phyloP scores from a whole-genome alignment of 2,888 invertebrate species.

The Perithous albicinctus region DNA sequence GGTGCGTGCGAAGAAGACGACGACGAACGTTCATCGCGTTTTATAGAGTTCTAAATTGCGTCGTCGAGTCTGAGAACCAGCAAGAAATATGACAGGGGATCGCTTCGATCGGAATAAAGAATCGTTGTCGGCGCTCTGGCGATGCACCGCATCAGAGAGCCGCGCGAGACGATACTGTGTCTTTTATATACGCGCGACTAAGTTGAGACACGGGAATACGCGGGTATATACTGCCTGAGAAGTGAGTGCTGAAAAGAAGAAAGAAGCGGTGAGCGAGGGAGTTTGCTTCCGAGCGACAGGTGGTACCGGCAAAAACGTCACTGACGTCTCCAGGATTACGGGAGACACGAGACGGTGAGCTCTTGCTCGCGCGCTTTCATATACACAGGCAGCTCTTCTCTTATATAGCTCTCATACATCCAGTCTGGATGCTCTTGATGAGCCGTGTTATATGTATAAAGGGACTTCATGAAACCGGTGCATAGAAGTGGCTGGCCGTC shows the following conservation, averaged over 20 bases:
- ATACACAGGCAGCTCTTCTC: conserved; percentile 18
- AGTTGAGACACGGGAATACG: not conserved
- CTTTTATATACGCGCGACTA: conserved; percentile 4
- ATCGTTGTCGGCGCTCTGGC: conserved; percentile 68
- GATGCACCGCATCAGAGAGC: conserved; percentile 23
- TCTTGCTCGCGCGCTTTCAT: conserved; percentile 66
- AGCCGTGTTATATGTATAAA: conserved; percentile 33
- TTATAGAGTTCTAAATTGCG: conserved; percentile 77
- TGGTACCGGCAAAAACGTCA: conserved; percentile 76
- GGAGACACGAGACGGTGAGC: conserved; percentile 36
- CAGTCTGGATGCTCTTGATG: conserved; percentile 34
- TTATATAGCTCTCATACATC: conserved; percentile 1
- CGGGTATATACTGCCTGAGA: conserved; percentile 14
- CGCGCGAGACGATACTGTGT: conserved; percentile 6
- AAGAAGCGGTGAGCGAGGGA: conserved; percentile 69
- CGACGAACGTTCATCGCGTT: conserved; percentile 49
- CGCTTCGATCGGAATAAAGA: conserved; percentile 78
- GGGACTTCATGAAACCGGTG: conserved; percentile 3
- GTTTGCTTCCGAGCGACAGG: conserved; percentile 75
- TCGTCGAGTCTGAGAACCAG: conserved; percentile 73
- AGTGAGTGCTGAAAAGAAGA: conserved; percentile 55
- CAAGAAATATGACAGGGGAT: conserved; percentile 81
- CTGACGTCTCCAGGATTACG: conserved; percentile 76
- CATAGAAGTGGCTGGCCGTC: conserved; percentile 16
- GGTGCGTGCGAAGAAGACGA: conserved; percentile 30